These are phyloP conservation scores for Enoplosus armatus DNA, from an alignment of 2,797 vertebrate species.

Conservation along the genomic window DNA sequence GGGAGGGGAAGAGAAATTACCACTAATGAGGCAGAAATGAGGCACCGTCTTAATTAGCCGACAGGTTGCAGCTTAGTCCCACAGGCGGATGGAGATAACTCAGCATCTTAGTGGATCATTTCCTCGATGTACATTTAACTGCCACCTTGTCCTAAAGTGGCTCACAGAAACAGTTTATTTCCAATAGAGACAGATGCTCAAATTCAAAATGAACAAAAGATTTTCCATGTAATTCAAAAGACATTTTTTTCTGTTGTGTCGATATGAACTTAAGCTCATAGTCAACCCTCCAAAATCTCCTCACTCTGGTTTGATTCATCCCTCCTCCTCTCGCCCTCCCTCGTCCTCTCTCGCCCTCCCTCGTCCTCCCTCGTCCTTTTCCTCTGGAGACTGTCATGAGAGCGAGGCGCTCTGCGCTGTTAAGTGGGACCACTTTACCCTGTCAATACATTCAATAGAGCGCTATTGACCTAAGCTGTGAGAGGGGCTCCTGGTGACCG, in stretches of 20 bases:
- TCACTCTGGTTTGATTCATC: background rate
- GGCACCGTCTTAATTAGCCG: conserved; percentile 65
- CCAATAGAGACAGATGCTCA: background rate
- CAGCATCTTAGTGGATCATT: too few relatives aligned
- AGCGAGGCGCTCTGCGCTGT: conserved; percentile 66
- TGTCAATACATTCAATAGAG: conserved; percentile 86
- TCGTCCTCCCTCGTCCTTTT: conserved; percentile 33
- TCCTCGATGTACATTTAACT: too few relatives aligned
- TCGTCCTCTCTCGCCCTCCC: conserved; percentile 6
- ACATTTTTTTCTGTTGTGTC: background rate
- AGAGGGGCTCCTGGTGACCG: conserved; percentile 17
- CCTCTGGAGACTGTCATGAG: conserved; percentile 70
- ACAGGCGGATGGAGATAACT: conserved; percentile 32
- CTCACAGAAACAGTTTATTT: too few relatives aligned
- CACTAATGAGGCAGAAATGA: conserved; percentile 70
- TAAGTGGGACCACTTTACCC: conserved; percentile 84
- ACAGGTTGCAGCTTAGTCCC: conserved; percentile 71
- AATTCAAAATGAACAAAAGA: background rate
- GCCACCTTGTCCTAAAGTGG: background rate
- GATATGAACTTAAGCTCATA: background rate
- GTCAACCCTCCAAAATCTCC: background rate
- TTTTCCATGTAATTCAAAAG: background rate
- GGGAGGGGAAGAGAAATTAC: conserved; percentile 53
- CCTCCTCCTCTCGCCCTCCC: background rate
- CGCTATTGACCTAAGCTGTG: conserved; percentile 73